Conservation (phyloP, 1,140 invertebrate genomes). For the Zelostemma sp. region DNA sequence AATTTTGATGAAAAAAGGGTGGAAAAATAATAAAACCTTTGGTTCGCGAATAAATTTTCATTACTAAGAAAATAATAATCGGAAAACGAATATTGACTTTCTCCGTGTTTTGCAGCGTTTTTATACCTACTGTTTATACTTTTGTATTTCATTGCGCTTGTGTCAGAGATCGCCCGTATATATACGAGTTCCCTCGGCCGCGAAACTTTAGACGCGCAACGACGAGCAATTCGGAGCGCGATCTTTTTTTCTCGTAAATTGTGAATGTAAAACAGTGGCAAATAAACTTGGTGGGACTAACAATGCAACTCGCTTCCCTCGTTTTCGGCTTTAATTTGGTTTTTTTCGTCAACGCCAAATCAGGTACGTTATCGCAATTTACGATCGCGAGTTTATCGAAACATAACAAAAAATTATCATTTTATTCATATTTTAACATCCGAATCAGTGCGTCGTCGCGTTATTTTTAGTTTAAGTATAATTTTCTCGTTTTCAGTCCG, state of each 20-base stretch:
- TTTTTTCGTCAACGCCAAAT: slow-evolving; percentile 11
- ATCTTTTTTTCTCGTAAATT: slow-evolving; percentile 16
- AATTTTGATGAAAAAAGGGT: too few relatives aligned
- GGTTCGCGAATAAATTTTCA: too few relatives aligned
- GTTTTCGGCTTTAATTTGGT: slow-evolving; percentile 4
- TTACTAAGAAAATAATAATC: too few relatives aligned
- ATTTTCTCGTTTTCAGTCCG: not conserved
- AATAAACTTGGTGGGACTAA: slow-evolving; percentile 4
- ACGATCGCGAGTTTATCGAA: not conserved
- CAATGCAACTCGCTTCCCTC: slow-evolving; percentile 26
- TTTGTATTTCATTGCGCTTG: slow-evolving; percentile 48
- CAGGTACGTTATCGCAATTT: slow-evolving; percentile 19
- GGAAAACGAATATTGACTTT: too few relatives aligned
- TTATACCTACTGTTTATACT: too few relatives aligned
- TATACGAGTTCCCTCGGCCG: too few relatives aligned
- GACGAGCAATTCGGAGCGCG: slow-evolving; percentile 32
- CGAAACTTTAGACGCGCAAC: slow-evolving; percentile 50
- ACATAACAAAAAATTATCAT: not conserved
- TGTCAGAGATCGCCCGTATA: slow-evolving; percentile 36
- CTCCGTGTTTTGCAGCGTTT: too few relatives aligned
- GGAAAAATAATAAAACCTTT: too few relatives aligned
- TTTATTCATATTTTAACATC: not conserved
- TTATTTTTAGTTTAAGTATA: not conserved
- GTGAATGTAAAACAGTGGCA: slow-evolving; percentile 14
- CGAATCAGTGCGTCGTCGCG: not conserved